Percentiles rank a stretch among this genome's conserved stretches.
Evolutionary conservation across 2,888 invertebrate genomes (phyloP).

Genomic region (Hirtodrosophila cameraria): DNA sequence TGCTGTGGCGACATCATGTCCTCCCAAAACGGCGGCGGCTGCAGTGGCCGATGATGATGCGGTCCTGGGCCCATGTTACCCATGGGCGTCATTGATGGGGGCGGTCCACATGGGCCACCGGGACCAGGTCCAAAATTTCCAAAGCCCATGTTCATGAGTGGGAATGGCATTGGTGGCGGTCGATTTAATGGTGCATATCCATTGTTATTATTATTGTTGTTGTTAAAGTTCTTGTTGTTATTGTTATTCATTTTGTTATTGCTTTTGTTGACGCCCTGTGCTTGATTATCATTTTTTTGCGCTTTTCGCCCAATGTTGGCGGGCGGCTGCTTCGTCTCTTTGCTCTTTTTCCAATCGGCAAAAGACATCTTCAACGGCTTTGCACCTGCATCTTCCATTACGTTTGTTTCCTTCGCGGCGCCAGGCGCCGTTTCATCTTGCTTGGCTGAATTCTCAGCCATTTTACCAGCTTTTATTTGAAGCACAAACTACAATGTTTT

Average conservation of each 20-base stretch:
- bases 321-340: constrained; percentile 45
- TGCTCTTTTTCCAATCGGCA: constrained; percentile 74
- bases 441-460: constrained; percentile 52
- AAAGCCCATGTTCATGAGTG: constrained; percentile 55
- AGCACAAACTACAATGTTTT: constrained; percentile 11
- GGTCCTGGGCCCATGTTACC: constrained; percentile 22
- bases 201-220: constrained; percentile 27
- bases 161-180: constrained; percentile 62
- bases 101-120: constrained; percentile 31
- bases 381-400: constrained; percentile 5
- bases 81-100: constrained; percentile 38
- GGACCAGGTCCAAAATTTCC: constrained; percentile 53
- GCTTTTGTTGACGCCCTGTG: constrained; percentile 19
- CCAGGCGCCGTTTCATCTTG: constrained; percentile 13
- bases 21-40: constrained; percentile 73
- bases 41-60: constrained; percentile 47
- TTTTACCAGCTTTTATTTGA: constrained; percentile 19
- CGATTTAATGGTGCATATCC: constrained; percentile 43
- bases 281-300: constrained; percentile 23
- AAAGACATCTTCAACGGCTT: constrained; percentile 63
- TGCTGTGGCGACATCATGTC: constrained; percentile 68
- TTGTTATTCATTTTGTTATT: constrained; percentile 38
- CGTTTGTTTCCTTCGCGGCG: background rate
- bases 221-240: constrained; percentile 29
- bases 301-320: constrained; percentile 25